phyloP scores from a whole-genome alignment of 2,113 vertebrate genomes.

The human region GRCh38 chr2:165095001-165095500 shows the following conservation, averaged over 20 bases:
- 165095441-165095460: not conserved
- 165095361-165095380: not conserved
- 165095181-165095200: not conserved
- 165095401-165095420: not conserved
- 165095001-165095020: not conserved
- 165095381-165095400: not conserved
- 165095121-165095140: not conserved
- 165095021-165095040: not conserved
- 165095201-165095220: not conserved
- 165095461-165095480: not conserved
- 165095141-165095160: not conserved
- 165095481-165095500: slow-evolving; percentile 23
- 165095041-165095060: not conserved
- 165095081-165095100: not conserved
- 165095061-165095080: not conserved
- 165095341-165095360: not conserved
- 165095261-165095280: not conserved
- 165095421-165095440: not conserved
- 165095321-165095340: not conserved
- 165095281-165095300: not conserved
- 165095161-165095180: not conserved
- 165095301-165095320: not conserved
- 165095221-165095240: not conserved
- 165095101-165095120: not conserved
- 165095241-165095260: not conserved